Percentiles rank a stretch among this genome's conserved stretches.
Evolutionary conservation across 2,113 vertebrate genomes (phyloP).

Genomic region (Microtus montanus): DNA sequence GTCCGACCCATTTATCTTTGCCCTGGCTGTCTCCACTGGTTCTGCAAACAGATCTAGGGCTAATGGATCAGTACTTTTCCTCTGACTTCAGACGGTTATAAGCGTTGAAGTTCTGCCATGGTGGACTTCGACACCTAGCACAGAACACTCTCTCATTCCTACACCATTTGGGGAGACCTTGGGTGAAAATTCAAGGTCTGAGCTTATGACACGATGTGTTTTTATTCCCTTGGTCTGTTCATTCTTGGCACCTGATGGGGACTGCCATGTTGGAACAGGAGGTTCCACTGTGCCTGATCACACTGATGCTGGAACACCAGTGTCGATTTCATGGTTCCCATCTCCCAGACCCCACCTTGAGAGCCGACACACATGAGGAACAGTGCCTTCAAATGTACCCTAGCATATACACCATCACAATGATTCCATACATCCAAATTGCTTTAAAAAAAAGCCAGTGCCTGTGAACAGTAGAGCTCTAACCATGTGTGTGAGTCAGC

Average conservation of each 20-base stretch:
- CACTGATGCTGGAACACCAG: background rate
- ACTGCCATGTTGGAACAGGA: conserved; percentile 31
- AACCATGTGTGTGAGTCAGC: conserved; percentile 61
- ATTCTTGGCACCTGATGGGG: conserved; percentile 5
- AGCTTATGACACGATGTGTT: conserved; percentile 23
- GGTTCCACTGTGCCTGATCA: background rate
- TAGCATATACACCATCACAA: background rate
- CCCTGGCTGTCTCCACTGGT: background rate
- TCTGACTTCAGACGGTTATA: conserved; percentile 17
- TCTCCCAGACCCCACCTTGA: background rate
- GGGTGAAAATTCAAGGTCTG: conserved; percentile 58
- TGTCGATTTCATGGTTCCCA: background rate
- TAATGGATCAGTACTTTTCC: conserved; percentile 44
- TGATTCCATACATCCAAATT: background rate
- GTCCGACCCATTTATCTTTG: background rate
- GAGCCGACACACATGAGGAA: background rate
- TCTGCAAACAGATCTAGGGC: background rate
- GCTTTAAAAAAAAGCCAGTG: conserved; percentile 37
- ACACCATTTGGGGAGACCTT: conserved; percentile 31
- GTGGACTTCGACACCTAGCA: conserved; percentile 24
- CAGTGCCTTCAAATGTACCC: background rate
- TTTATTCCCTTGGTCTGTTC: conserved; percentile 50
- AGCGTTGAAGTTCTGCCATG: conserved; percentile 15
- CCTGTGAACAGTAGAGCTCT: conserved; percentile 2
- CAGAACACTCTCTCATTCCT: conserved; percentile 28